Evolutionary conservation across 2,888 invertebrate species (phyloP).

Genomic region (Lordiphosa fenestrarum): DNA sequence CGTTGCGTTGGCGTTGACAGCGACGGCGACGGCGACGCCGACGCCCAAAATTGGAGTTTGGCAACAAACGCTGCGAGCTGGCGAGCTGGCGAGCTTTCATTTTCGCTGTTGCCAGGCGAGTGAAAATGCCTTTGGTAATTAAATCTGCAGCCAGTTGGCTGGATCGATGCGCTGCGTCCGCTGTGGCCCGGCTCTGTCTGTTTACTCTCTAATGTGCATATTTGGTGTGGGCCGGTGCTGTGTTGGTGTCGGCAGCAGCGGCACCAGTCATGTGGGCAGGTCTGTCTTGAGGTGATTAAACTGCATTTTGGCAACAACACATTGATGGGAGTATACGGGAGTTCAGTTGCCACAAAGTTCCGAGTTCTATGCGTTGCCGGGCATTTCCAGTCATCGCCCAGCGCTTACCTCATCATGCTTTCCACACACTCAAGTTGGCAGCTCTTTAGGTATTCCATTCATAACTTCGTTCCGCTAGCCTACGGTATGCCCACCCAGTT

Average conservation of each 20-base stretch:
- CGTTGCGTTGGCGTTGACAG: slow-evolving; percentile 36
- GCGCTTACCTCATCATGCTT: slow-evolving; percentile 16
- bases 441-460: slow-evolving; percentile 6
- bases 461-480: slow-evolving; percentile 13
- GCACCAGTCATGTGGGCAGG: slow-evolving; percentile 31
- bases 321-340: slow-evolving; percentile 25
- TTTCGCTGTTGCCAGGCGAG: slow-evolving; percentile 63
- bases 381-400: too few relatives aligned
- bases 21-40: slow-evolving; percentile 27
- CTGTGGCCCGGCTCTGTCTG: slow-evolving; percentile 7
- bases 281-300: slow-evolving; percentile 66
- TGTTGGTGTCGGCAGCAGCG: slow-evolving; percentile 11
- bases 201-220: slow-evolving; percentile 40
- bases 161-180: slow-evolving; percentile 45
- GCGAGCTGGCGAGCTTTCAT: slow-evolving; percentile 48
- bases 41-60: slow-evolving; percentile 45
- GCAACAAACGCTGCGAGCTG: slow-evolving; percentile 8
- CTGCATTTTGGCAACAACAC: slow-evolving; percentile 65
- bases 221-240: slow-evolving; percentile 36
- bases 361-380: too few relatives aligned
- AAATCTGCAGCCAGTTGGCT: slow-evolving; percentile 62
- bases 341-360: slow-evolving; percentile 6
- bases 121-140: slow-evolving; percentile 61
- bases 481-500: slow-evolving; percentile 8
- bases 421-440: slow-evolving; percentile 30